Evolutionary conservation across 2,797 vertebrate genomes (phyloP).

Genomic region (Melanotaenia maccullochi): DNA sequence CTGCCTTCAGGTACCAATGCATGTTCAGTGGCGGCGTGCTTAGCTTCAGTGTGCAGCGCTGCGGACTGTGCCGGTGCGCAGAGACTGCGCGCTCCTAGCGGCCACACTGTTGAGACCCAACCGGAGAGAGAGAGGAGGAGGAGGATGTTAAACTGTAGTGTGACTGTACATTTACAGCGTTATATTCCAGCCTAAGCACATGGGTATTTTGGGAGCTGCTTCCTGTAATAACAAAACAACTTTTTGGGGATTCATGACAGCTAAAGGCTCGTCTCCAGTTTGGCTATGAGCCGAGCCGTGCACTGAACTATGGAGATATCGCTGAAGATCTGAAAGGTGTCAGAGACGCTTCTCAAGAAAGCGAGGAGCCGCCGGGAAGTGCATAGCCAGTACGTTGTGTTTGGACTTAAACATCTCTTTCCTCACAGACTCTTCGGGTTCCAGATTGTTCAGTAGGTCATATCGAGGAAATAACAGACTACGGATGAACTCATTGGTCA

Average conservation of each 20-base stretch:
- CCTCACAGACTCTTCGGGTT: constrained; percentile 7
- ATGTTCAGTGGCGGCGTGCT: constrained; percentile 45
- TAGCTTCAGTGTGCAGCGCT: constrained; percentile 65
- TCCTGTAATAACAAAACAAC: constrained; percentile 42
- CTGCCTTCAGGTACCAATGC: constrained; percentile 52
- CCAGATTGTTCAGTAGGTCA: constrained; percentile 8
- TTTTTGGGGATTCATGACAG: constrained; percentile 45
- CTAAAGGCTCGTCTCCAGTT: constrained; percentile 24
- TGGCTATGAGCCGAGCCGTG: constrained; percentile 34
- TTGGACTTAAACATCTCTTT: constrained; percentile 34
- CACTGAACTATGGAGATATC: constrained; percentile 58
- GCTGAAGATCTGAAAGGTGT: constrained; percentile 68
- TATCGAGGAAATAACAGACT: constrained; percentile 20
- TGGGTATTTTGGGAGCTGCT: constrained; percentile 49
- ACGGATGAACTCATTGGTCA: constrained; percentile 57
- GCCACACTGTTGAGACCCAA: constrained; percentile 66
- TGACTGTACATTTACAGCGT: constrained; percentile 64
- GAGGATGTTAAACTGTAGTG: constrained; percentile 66
- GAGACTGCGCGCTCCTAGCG: constrained; percentile 77
- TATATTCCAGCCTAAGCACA: constrained; percentile 53
- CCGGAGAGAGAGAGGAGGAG: constrained; percentile 40
- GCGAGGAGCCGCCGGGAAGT: constrained; percentile 51
- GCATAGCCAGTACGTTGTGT: neutral
- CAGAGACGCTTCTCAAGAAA: constrained; percentile 59
- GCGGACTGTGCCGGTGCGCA: constrained; percentile 74